Evolutionary conservation across 2,113 vertebrate species (phyloP), one percentile per base, ranked within the genome.

Genomic region (Istiophorus platypterus): DNA sequence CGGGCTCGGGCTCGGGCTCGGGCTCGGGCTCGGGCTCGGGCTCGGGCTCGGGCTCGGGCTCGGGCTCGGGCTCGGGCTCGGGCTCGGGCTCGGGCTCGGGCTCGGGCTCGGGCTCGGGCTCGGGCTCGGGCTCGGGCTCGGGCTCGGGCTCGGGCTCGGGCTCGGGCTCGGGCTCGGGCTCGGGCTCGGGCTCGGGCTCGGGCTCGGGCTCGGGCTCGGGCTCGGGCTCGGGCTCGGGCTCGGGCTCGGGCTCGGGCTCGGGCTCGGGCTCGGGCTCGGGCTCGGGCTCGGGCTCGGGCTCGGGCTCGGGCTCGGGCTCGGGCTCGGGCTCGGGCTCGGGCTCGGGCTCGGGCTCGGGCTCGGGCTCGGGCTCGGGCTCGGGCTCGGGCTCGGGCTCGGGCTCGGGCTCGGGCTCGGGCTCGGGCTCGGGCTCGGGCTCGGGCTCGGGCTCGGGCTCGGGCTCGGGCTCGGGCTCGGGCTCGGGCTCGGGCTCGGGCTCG

Each of bases 31-130:
- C 6, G 49, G 41, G n/a, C n/a, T n/a, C n/a, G 42, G 70, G 75
- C 63, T 81, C 49, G 26, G 66, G 68, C 73, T 62, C 66, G 31
- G 84, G 29, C 54, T 59, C 6, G 49, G 41, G n/a, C n/a, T n/a
- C n/a, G 42, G 70, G 75, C 63, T 81, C 49, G 26, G 66, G 68
- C 73, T 62, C 66, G 31, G 84, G 29, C 54, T 59, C 6, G 49
- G 41, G n/a, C n/a, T n/a, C n/a, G 42, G 70, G 75, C 63, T 81
- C 49, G 26, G 66, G 68, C 73, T 62, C 66, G 31, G 84, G 29
- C 54, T 59, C 6, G 49, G 41, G n/a, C n/a, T n/a, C n/a, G 42
- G 70, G 75, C 63, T 81, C 49, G 26, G 66, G 68, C 73, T 62
- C 66, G 31, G 84, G 29, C 54, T 59, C 6, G 49, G 41, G n/a